Evolutionary conservation across 2,113 vertebrate genomes (phyloP), one percentile per base, ranked within the genome.

Genomic region (Lagopus muta): DNA sequence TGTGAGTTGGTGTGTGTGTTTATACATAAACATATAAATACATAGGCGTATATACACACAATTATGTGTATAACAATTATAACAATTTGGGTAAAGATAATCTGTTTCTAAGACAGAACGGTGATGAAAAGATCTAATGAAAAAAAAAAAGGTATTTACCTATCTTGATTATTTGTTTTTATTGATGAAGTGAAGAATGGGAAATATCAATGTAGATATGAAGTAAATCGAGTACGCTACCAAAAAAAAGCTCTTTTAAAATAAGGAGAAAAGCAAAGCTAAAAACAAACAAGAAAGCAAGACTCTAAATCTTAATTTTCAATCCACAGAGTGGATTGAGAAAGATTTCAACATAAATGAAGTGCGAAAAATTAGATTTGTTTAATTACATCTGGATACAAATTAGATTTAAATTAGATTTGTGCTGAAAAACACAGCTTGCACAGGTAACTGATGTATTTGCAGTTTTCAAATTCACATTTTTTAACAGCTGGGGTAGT

Each of bases 351-450:
- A 27, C 7, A 81, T 36, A 88, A 90, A 62, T 66, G 21, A 92
- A 20, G 47, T 69, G 15, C 54, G 40, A 95, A 61, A 84, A 96
- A 94, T 93, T 89, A 88, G 50, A 90, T 93, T 92, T 66, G 58
- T 94, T 95, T 95, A 58, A 94, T 94, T 92, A 90, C 50, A n/a
- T 91, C 66, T 91, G 58, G 74, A 79, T 79, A 69, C 8, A 93
- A 93, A 92, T 62, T 90, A 24, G 6, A 6, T 90, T 93, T 79
- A 87, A 90, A 94, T 93, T 86, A 87, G 71, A 90, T 95, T 92
- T 93, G 48, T 73, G 36, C 67, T 88, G 74, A 30, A 90, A 93
- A 93, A 83, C 43, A 82, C 77, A 82, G 30, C 45, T 64, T 77
- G 32, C 57, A 30, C 9, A 66, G 28, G 65, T 40, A 90, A 77